phyloP scores from a whole-genome alignment of 2,797 vertebrate genomes.

The Podarcis siculus region DNA sequence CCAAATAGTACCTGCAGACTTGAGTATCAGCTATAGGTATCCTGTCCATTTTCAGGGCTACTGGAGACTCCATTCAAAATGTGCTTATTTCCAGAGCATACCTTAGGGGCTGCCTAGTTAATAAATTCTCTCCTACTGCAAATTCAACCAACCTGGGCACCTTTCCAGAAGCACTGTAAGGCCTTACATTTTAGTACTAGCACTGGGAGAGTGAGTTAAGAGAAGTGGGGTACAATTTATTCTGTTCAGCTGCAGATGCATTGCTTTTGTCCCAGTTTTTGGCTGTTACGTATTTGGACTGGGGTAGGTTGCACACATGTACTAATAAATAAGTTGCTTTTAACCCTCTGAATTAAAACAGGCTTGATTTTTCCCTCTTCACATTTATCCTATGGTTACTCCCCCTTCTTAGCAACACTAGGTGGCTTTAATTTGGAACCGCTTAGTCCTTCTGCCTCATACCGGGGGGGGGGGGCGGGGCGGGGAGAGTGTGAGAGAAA shows the following conservation, averaged over 20 bases:
- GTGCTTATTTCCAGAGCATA: background rate
- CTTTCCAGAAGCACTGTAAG: background rate
- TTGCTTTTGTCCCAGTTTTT: too few species aligned
- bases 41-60: background rate
- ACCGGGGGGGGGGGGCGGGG: too few species aligned
- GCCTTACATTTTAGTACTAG: background rate
- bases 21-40: too few species aligned
- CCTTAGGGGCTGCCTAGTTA: background rate
- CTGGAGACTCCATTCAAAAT: background rate
- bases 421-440: background rate
- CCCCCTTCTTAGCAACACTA: background rate
- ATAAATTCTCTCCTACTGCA: background rate
- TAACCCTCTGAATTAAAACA: background rate
- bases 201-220: too few species aligned
- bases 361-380: background rate
- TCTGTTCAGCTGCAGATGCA: background rate
- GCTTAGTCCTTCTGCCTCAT: background rate
- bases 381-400: background rate
- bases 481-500: too few species aligned
- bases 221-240: too few species aligned
- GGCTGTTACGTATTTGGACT: background rate
- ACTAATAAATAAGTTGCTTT: background rate
- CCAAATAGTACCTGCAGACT: background rate
- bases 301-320: background rate
- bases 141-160: background rate